phyloP scores from a whole-genome alignment of 2,797 vertebrate species.

The Rhinichthys osculus region DNA sequence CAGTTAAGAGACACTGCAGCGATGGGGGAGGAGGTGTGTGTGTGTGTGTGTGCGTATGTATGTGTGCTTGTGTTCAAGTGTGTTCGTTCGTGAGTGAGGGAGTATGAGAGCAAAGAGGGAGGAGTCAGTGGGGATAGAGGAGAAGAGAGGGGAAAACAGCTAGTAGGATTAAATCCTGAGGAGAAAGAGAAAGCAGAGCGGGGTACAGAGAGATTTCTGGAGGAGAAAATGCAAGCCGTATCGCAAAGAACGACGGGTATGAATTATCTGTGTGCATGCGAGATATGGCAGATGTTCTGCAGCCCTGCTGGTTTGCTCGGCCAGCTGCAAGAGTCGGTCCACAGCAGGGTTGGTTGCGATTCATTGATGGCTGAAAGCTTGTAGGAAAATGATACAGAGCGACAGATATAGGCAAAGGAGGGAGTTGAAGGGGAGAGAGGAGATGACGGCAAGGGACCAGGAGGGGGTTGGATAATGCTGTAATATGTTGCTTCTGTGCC shows the following conservation, averaged over 20 bases:
- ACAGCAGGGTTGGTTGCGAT: slow-evolving; percentile 65
- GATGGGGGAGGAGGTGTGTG: slow-evolving; percentile 84
- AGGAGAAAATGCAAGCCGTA: background rate
- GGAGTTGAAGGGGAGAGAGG: slow-evolving; percentile 65
- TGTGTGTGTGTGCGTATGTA: slow-evolving; percentile 76
- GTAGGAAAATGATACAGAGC: slow-evolving; percentile 36
- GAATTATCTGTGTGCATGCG: slow-evolving; percentile 15
- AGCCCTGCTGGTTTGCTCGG: slow-evolving; percentile 28
- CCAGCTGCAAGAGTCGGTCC: slow-evolving; percentile 18
- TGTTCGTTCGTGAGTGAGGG: slow-evolving; percentile 51
- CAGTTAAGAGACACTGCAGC: slow-evolving; percentile 85
- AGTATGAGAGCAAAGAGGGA: slow-evolving; percentile 57
- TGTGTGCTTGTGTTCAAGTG: slow-evolving; percentile 46
- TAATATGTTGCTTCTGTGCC: slow-evolving; percentile 85
- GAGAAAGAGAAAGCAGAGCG: slow-evolving; percentile 36
- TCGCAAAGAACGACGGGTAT: background rate
- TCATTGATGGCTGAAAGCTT: slow-evolving; percentile 75
- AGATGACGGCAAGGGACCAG: slow-evolving; percentile 78
- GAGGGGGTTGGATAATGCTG: slow-evolving; percentile 79
- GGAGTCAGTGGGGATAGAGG: slow-evolving; percentile 61
- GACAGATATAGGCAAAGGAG: slow-evolving; percentile 52
- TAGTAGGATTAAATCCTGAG: slow-evolving; percentile 60
- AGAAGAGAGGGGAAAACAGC: slow-evolving; percentile 54
- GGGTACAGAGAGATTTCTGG: background rate
- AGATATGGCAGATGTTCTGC: slow-evolving; percentile 50